phyloP scores from a whole-genome alignment of 2,888 invertebrate species.

The Xestia xanthographa region DNA sequence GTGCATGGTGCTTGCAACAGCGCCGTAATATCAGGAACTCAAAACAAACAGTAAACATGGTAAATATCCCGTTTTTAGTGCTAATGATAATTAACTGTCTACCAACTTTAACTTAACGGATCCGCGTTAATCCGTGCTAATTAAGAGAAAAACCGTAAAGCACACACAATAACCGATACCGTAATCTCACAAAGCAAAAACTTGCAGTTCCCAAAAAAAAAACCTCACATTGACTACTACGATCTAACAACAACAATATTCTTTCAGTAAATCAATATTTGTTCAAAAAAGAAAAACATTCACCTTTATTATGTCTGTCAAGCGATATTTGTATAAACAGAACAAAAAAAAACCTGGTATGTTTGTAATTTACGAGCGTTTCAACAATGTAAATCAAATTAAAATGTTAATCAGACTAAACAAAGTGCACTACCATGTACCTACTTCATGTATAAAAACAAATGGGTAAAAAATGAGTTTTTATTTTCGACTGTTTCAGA shows the following conservation, averaged over 20 bases:
- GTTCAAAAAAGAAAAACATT: slow-evolving; percentile 34
- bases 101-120: slow-evolving; percentile 4
- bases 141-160: slow-evolving; percentile 10
- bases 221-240: not conserved
- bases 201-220: slow-evolving; percentile 9
- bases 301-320: slow-evolving; percentile 41
- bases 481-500: not conserved
- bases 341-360: slow-evolving; percentile 35
- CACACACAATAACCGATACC: not conserved
- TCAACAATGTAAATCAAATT: slow-evolving; percentile 45
- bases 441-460: slow-evolving; percentile 20
- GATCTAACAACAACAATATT: not conserved
- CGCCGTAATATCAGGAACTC: too few relatives aligned
- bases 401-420: slow-evolving; percentile 43
- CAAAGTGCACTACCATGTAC: slow-evolving; percentile 33
- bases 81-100: too few relatives aligned
- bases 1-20: too few relatives aligned
- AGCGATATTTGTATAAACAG: slow-evolving; percentile 34
- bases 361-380: slow-evolving; percentile 39
- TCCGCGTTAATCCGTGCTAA: slow-evolving; percentile 2
- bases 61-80: too few relatives aligned
- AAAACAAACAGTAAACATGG: too few relatives aligned
- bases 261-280: slow-evolving; percentile 50
- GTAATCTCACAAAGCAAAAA: slow-evolving; percentile 21
- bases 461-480: not conserved